phyloP scores from a whole-genome alignment of 2,888 invertebrate genomes.

The Neelides folsomi region DNA sequence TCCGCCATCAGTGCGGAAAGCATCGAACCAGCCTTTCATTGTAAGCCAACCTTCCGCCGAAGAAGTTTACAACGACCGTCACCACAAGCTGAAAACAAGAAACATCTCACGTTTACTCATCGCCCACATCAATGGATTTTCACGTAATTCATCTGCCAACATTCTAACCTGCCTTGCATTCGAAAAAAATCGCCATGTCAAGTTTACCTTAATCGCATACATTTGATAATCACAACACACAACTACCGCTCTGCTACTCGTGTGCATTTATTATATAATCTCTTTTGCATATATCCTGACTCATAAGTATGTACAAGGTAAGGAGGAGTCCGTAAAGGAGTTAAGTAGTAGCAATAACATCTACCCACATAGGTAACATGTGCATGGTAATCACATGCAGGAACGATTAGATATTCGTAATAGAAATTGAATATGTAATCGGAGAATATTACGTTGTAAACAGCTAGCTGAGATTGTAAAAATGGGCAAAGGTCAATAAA shows the following conservation, averaged over 20 bases:
- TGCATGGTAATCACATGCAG: no score
- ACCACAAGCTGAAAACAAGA: constrained; percentile 16
- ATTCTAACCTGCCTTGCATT: constrained; percentile 1
- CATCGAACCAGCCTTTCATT: constrained; percentile 53
- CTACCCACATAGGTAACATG: no score
- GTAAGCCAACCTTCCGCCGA: constrained; percentile 22
- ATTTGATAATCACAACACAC: background rate
- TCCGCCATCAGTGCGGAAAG: constrained; percentile 90
- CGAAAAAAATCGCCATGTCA: background rate
- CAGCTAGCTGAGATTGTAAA: no score
- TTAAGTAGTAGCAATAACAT: no score
- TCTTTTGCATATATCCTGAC: no score
- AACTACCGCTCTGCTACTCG: background rate
- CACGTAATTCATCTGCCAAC: background rate
- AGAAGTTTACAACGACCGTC: constrained; percentile 25
- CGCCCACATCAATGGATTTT: background rate
- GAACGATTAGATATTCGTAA: no score
- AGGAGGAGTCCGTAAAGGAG: no score
- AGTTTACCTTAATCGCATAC: background rate
- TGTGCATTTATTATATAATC: no score
- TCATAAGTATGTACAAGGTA: no score
- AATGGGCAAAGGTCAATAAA: no score
- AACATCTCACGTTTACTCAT: background rate
- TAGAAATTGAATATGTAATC: no score
- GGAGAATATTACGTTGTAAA: no score